phyloP scores from a whole-genome alignment of 2,888 invertebrate species.

The Panorpa germanica region DNA sequence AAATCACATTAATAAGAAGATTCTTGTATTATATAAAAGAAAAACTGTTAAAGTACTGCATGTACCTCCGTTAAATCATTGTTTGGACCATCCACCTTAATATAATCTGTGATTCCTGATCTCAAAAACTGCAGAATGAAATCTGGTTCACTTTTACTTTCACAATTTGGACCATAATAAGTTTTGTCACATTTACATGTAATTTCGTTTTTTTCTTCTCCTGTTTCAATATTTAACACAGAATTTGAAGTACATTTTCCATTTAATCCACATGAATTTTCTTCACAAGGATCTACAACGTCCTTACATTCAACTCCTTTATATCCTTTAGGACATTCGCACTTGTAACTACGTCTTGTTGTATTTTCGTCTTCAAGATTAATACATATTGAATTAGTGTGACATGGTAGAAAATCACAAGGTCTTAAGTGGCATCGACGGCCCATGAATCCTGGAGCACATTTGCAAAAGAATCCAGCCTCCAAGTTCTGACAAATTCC shows the following conservation, averaged over 20 bases:
- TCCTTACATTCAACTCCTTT: constrained; percentile 28
- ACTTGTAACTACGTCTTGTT: constrained; percentile 27
- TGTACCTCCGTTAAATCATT: constrained; percentile 26
- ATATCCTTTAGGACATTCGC: constrained; percentile 32
- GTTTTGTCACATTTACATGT: constrained; percentile 29
- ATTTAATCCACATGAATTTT: constrained; percentile 22
- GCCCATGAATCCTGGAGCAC: constrained; percentile 29
- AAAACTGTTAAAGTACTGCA: neutral
- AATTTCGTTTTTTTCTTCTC: constrained; percentile 17
- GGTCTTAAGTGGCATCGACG: constrained; percentile 31
- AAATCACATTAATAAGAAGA: constrained; percentile 10
- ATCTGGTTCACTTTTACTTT: constrained; percentile 25
- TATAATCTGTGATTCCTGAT: constrained; percentile 36
- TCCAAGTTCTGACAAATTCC: constrained; percentile 21
- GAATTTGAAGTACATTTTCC: constrained; percentile 25
- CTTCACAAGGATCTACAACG: constrained; percentile 23
- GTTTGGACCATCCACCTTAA: constrained; percentile 27
- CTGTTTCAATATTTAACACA: constrained; percentile 22
- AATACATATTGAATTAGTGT: constrained; percentile 23
- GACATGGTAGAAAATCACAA: constrained; percentile 36
- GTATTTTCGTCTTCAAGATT: constrained; percentile 23
- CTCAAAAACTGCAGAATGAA: constrained; percentile 34
- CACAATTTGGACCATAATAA: constrained; percentile 29
- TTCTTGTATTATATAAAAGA: neutral
- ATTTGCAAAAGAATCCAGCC: constrained; percentile 27